A percentile compares a stretch with the other conserved stretches of the same genome.
phyloP scores from a whole-genome alignment of 1,140 invertebrate species.

The Pogonomyrmex barbatus region DNA sequence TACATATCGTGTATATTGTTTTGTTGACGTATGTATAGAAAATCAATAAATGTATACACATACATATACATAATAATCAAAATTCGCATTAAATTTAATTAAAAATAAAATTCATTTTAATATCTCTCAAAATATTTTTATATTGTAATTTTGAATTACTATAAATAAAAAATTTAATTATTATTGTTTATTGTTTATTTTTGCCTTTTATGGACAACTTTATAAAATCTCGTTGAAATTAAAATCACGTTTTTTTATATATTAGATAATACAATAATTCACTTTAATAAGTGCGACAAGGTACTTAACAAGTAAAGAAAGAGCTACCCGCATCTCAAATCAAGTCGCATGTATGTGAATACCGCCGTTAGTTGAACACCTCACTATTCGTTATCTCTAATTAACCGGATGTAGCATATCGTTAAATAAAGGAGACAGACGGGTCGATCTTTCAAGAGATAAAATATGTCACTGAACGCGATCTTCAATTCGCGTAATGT shows the following conservation, averaged over 20 bases:
- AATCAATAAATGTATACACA: no score
- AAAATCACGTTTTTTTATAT: not conserved
- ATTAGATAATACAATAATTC: not conserved
- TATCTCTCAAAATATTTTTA: not conserved
- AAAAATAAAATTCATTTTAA: not conserved
- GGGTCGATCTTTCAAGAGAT: conserved; percentile 46
- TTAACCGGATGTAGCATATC: conserved; percentile 77
- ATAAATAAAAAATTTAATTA: not conserved
- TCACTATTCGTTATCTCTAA: conserved; percentile 75
- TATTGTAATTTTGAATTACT: not conserved
- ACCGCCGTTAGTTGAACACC: conserved; percentile 69
- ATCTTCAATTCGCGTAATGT: conserved; percentile 20
- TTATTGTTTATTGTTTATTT: not conserved
- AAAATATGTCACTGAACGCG: conserved; percentile 1
- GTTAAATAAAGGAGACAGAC: conserved; percentile 58
- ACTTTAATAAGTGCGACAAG: conserved; percentile 66
- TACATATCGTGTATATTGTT: no score
- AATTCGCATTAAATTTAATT: not conserved
- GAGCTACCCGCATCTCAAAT: conserved; percentile 68
- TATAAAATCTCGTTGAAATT: not conserved
- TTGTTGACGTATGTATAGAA: no score
- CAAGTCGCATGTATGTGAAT: conserved; percentile 78
- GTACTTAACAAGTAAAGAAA: conserved; percentile 70
- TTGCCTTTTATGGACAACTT: not conserved
- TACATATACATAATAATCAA: not conserved